Evolutionary conservation across 2,113 vertebrate genomes (phyloP), one percentile per base, ranked within the genome.

Genomic region (Alexandromys fortis): DNA sequence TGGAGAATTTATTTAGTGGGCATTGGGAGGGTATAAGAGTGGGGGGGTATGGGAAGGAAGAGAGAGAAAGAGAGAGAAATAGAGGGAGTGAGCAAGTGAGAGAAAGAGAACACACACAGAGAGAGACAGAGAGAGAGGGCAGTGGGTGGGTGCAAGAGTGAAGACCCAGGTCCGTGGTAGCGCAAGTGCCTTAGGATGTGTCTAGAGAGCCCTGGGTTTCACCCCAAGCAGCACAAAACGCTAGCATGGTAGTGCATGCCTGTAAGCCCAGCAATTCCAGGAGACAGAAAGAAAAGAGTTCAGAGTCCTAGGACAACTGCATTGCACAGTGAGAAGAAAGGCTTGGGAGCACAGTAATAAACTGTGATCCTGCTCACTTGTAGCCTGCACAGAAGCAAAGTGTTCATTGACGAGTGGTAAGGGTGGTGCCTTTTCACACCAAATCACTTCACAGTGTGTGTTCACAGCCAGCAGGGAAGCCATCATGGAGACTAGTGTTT

Each of bases 391-490:
- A 90, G 86, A 86, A 42, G 21, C 28, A 22, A 55, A 78, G 55
- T 42, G 5, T 82, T 94, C 58, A 22, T 17, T 86, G 58, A 45
- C 26, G 79, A 63, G 70, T 49, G 33, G 28, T 47, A 76, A 89
- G 67, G 42, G 13, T 30, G 68, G 45, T 33, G 35, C 24, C 89
- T 63, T 73, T 90, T 72, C 5, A 89, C 10, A 82, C 78, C 92
- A 92, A 38, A 90, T 95, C 83, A 55, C 78, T 91, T 91, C 89
- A 30, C 47, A 72, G 73, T 52, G 52, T 88, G 89, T 90, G 55
- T 75, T 95, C 45, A 38, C 67, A 95, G 90, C 42, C 88, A 67
- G 35, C 52, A 75, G 87, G n/a, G 55, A 65, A 68, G 89, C 65
- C 49, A 24, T 58, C 35, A 70, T 6, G 58, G 92, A 93, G 76